phyloP scores from a whole-genome alignment of 2,888 invertebrate genomes.

The Erpobdella octoculata region DNA sequence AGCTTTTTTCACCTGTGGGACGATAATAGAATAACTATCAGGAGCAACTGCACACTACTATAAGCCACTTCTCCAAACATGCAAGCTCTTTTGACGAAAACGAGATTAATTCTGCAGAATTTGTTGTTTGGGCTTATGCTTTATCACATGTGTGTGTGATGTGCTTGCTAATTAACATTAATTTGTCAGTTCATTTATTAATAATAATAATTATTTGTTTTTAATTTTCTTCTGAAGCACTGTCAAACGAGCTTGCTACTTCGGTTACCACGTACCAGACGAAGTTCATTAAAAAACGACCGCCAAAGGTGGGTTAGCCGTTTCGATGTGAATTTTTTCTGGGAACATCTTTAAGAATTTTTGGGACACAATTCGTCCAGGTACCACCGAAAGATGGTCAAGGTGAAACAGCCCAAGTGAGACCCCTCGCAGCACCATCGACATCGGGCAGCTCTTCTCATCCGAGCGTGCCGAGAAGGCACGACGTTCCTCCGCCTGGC shows the following conservation, averaged over 20 bases:
- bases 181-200: too few relatives aligned
- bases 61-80: too few relatives aligned
- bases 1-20: too few relatives aligned
- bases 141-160: too few relatives aligned
- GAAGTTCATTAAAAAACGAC: conserved; percentile 6
- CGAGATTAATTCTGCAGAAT: too few relatives aligned
- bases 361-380: neutral
- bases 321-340: neutral
- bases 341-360: neutral
- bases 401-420: neutral
- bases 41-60: too few relatives aligned
- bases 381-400: neutral
- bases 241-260: conserved; percentile 18
- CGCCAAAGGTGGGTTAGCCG: neutral
- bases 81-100: too few relatives aligned
- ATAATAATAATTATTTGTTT: neutral
- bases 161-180: too few relatives aligned
- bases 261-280: conserved; percentile 14
- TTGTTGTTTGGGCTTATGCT: too few relatives aligned
- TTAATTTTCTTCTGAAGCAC: neutral
- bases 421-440: neutral
- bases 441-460: neutral
- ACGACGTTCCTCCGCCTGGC: neutral
- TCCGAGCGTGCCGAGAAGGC: neutral
- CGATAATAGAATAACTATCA: too few relatives aligned